Base-by-base conservation (phyloP, 2,797 vertebrate species). In the Etheostoma perlongum region DNA sequence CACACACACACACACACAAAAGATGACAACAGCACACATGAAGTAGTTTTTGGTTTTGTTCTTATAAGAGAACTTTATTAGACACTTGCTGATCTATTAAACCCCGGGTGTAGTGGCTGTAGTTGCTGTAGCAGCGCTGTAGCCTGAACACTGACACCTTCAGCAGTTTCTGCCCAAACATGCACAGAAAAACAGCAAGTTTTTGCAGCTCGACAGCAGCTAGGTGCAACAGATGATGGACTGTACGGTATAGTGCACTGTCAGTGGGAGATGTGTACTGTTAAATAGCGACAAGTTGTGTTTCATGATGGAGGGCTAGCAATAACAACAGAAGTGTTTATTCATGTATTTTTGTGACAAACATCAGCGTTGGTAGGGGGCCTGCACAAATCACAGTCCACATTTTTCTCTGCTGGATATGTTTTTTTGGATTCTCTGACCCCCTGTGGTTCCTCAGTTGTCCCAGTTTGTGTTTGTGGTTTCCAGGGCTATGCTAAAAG, bases 21-120 rank as follows among this genome's bases (percentile, higher is more conserved):
- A 76, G 72, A 86, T 85, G 90, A 90, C 85, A 88, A 83, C 82
- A 78, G 78, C 68, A 78, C 66, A 70, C 36, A 64, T 58, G 48
- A 12, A 57, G 25, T 23, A 67, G 19, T 66, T 73, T 67, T 27
- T 36, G 67, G 40, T 74, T 81, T 72, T 66, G 12, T 61, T 74
- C 46, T 25, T 52, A 44, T 61, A 61, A 67, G 47, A 72, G 18
- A 77, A 83, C 55, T 88, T 70, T 46, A 67, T 81, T 40, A 73
- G 51, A 53, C 19, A 44, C 58, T 55, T 18, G 27, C 21, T 65
- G 59, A 65, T 72, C 30, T 33, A 21, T 55, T 67, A 47, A 52
- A 66, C 25, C 14, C 5, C 2, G 1, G 11, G 10, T 1, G 2
- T 55, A 71, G 48, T 30, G 16, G 27, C 19, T 80, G 14, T 55